Evolutionary conservation across 2,797 vertebrate genomes (phyloP), one percentile per base, ranked within the genome.

Genomic region (Cirrhinus molitorella): DNA sequence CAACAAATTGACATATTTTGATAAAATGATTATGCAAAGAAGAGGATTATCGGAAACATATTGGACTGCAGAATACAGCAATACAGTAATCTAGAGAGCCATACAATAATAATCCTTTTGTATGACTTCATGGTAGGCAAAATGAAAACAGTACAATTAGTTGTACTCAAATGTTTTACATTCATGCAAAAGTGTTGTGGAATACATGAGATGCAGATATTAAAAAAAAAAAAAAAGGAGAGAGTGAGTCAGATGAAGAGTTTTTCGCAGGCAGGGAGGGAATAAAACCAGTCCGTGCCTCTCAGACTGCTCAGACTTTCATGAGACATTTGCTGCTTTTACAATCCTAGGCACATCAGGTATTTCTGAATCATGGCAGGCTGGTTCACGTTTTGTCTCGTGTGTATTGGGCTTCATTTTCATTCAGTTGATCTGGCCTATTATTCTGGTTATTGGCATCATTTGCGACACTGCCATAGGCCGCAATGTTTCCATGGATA

Each of bases 391-490:
- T 82, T 93, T 25, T 77, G 88, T 74, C 61, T 92, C 47, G 6
- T 81, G 43, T 76, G 85, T 68, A 45, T 92, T 11, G 91, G 90
- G 67, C 49, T 87, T 11, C 77, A 92, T 77, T 86, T 91, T 0
- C 83, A 76, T 91, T 86, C 93, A 84, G 89, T 90, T 14, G 86
- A 88, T 1, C 89, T 92, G 1, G 85, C 92, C 0, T 92, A 94
- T 82, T 93, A 93, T 70, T 91, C 90, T 0, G 88, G 92, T 71
- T 92, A 95, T 84, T 94, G 83, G 85, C 95, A 95, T 87, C 91
- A 95, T 74, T 95, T 96, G 91, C 94, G 94, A 78, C 93, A 89
- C 90, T 99, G 97, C 91, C 95, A 95, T 85, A 96, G 96, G 85
- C 92, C 91, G 2, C 81, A 91, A 7, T 99, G 97, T 85, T 89